phyloP scores from a whole-genome alignment of 2,797 vertebrate genomes.

The Typhlichthys subterraneus region DNA sequence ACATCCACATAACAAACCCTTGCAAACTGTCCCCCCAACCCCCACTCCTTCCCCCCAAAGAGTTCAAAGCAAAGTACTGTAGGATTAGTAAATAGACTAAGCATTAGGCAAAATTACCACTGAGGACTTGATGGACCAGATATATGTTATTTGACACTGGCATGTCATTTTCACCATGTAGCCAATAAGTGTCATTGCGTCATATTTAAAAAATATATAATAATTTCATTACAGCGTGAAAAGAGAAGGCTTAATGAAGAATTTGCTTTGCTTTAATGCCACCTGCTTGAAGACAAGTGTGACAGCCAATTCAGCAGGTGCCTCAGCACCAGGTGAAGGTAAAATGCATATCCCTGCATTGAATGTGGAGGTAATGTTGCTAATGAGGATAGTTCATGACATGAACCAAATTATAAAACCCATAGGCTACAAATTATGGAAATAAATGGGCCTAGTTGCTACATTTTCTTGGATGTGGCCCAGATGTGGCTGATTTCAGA shows the following conservation, averaged over 20 bases:
- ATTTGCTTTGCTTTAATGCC: slow-evolving; percentile 55
- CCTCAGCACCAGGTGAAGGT: slow-evolving; percentile 56
- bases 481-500: slow-evolving; percentile 33
- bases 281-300: slow-evolving; percentile 61
- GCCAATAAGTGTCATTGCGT: slow-evolving; percentile 15
- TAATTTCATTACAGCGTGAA: slow-evolving; percentile 36
- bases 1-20: slow-evolving; percentile 22
- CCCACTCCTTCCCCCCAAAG: too few relatives aligned
- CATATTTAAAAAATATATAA: background rate
- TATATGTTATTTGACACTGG: slow-evolving; percentile 23
- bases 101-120: slow-evolving; percentile 31
- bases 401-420: slow-evolving; percentile 57
- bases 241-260: slow-evolving; percentile 49
- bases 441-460: slow-evolving; percentile 42
- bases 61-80: too few relatives aligned
- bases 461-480: slow-evolving; percentile 31
- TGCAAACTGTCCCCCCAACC: background rate
- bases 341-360: slow-evolving; percentile 61
- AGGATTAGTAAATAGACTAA: too few relatives aligned
- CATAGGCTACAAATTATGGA: slow-evolving; percentile 45
- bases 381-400: slow-evolving; percentile 66
- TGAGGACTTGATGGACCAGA: slow-evolving; percentile 10
- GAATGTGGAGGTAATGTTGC: slow-evolving; percentile 54
- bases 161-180: slow-evolving; percentile 24
- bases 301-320: slow-evolving; percentile 49